Evolutionary conservation across 2,888 invertebrate genomes (phyloP).

Genomic region (Neoaliturus tenellus): DNA sequence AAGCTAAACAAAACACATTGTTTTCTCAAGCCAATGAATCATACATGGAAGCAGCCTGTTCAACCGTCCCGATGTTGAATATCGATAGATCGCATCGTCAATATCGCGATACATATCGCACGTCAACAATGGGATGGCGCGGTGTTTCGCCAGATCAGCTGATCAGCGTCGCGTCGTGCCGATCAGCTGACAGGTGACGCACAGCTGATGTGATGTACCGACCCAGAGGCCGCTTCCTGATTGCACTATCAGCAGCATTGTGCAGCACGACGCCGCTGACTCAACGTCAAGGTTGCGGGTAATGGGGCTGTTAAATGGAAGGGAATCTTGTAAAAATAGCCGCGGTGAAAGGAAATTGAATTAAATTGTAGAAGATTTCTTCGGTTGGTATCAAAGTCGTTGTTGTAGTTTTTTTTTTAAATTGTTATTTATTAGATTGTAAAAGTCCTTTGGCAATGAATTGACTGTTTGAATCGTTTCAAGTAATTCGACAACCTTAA

Average conservation of each 20-base stretch:
- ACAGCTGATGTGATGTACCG: neutral
- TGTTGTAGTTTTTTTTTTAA: no score
- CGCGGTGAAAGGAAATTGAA: slow-evolving; percentile 19
- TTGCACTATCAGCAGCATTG: slow-evolving; percentile 11
- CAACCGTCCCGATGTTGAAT: no score
- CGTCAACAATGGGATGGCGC: neutral
- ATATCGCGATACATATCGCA: no score
- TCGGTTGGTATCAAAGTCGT: neutral
- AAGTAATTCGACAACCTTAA: no score
- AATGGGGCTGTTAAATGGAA: slow-evolving; percentile 9
- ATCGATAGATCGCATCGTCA: no score
- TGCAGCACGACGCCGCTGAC: slow-evolving; percentile 5
- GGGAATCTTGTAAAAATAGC: slow-evolving; percentile 10
- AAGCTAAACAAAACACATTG: no score
- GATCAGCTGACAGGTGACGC: slow-evolving; percentile 1
- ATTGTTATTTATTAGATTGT: no score
- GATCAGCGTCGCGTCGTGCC: neutral
- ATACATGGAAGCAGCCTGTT: no score
- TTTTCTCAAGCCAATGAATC: no score
- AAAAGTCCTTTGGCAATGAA: no score
- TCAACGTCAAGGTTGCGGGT: neutral
- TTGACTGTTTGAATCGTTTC: no score
- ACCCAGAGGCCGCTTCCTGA: neutral
- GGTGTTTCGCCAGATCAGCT: neutral
- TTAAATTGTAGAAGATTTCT: neutral